Evolutionary conservation across 2,113 vertebrate genomes (phyloP), one percentile per base, ranked within the genome.

Genomic region (Gymnocephalus cernua): DNA sequence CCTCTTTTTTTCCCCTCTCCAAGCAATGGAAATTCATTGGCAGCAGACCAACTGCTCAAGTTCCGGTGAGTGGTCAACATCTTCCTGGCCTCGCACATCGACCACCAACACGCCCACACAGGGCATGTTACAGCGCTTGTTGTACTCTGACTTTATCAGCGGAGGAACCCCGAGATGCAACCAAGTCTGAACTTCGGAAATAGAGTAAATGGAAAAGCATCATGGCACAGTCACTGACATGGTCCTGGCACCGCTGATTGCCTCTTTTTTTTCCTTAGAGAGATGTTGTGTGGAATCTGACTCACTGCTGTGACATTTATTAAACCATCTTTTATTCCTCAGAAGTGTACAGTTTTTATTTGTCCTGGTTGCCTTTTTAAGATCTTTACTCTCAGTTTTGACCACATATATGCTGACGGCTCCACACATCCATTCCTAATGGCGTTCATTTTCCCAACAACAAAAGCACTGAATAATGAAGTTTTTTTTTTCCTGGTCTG

Each of bases 401-500:
- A 74, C 63, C 47, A 74, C 76, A 84, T 70, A 77, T 75, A 76
- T 32, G 75, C 78, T 80, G 41, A 88, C 8, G 44, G 85, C 76
- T 73, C 56, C 11, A 6, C 44, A 35, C 79, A 85, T 89, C 88
- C 25, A 79, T 86, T 90, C 74, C 82, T 83, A 85, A 85, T 86
- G 66, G 50, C 9, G 16, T 81, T 85, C 84, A 54, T 86, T 90
- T 87, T 74, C 77, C 67, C 35, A 82, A 84, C 78, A 86, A 88
- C 87, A 85, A 82, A 86, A 71, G 27, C 76, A 48, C 53, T 90
- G 73, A 90, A 86, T 90, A 80, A 90, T 87, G 77, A 84, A 86
- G 81, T 32, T 35, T 19, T 41, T 45, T 82, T 79, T 66, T 71
- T 74, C 50, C 53, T n/a, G 53, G 50, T 71, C 58, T 84, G 78